Percentiles rank a stretch among this genome's conserved stretches.
Evolutionary conservation across 2,888 invertebrate genomes (phyloP).

Genomic region (Temnothorax ravouxi): DNA sequence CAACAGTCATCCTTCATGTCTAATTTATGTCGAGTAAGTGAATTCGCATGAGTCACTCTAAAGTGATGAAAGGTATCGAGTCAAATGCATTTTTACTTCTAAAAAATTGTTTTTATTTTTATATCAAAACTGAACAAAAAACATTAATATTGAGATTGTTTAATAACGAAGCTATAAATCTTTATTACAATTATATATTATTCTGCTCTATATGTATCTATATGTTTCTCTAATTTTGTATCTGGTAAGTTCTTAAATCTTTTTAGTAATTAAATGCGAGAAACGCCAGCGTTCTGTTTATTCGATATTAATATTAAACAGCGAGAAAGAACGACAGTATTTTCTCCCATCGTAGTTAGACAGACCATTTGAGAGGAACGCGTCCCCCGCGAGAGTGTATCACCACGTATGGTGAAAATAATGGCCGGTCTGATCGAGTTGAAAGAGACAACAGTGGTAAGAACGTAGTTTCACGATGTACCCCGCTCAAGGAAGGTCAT

Average conservation of each 20-base stretch:
- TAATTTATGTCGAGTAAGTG: conserved; percentile 21
- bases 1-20: conserved; percentile 47
- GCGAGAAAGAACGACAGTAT: not conserved
- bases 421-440: conserved; percentile 70
- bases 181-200: not conserved
- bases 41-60: not conserved
- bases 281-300: not conserved
- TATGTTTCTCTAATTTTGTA: not conserved
- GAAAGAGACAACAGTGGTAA: conserved; percentile 68
- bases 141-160: not conserved
- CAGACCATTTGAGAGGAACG: not conserved
- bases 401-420: conserved; percentile 70
- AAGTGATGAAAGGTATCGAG: not conserved
- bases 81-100: not conserved
- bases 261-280: not conserved
- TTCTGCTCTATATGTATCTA: not conserved
- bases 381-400: conserved; percentile 60
- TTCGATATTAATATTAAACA: conserved; percentile 7
- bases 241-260: not conserved
- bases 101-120: not conserved
- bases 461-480: conserved; percentile 71
- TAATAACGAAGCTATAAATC: not conserved
- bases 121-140: not conserved
- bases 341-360: not conserved
- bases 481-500: conserved; percentile 65